Percentiles rank a stretch among this genome's conserved stretches.
Conservation (phyloP, 2,888 invertebrate species). For the Callosobruchus maculatus region DNA sequence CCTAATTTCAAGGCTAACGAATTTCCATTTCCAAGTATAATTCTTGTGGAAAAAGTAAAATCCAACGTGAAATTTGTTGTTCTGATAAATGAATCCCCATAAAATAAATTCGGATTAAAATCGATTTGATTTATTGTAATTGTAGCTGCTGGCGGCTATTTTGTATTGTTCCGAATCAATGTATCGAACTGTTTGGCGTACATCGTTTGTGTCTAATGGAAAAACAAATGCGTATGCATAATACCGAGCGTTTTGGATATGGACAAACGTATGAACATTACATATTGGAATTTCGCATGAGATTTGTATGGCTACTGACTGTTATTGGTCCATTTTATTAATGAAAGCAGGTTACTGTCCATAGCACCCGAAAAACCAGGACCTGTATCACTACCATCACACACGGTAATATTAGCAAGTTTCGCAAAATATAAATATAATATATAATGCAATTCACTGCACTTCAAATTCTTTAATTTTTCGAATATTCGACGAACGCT, state of each 20-base stretch:
- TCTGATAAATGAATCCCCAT: background rate
- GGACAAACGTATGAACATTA: background rate
- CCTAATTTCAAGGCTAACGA: no score
- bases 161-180: background rate
- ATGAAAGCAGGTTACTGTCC: background rate
- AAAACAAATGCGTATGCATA: background rate
- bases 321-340: background rate
- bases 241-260: background rate
- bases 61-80: background rate
- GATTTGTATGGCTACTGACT: background rate
- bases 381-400: background rate
- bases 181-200: background rate
- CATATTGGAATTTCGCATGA: background rate
- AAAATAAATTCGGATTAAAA: background rate
- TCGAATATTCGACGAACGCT: no score
- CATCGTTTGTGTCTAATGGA: background rate
- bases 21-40: no score
- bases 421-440: no score
- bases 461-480: no score
- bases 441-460: no score
- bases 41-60: background rate
- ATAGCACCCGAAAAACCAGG: background rate
- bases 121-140: background rate
- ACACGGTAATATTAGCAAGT: no score
- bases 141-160: background rate